Evolutionary conservation across 2,797 vertebrate species (phyloP).

Genomic region (Synanceia verrucosa): DNA sequence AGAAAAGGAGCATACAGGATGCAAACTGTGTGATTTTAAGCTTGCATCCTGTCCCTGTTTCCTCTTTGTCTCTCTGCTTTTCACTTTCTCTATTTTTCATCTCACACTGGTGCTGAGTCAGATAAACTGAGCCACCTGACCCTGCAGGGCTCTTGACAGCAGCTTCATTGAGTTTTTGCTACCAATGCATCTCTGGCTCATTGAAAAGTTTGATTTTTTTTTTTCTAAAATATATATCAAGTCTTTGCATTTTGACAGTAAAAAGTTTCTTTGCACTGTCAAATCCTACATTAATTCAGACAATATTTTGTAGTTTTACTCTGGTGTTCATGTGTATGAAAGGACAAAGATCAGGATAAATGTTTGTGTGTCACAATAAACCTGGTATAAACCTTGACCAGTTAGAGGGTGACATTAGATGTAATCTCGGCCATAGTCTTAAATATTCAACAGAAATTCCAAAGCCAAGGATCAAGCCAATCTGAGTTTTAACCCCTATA

Average conservation of each 20-base stretch:
- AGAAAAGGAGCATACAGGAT: not conserved
- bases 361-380: not conserved
- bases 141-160: conserved; percentile 37
- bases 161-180: conserved; percentile 28
- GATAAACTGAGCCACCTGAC: conserved; percentile 39
- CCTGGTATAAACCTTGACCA: not conserved
- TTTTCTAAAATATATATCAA: not conserved
- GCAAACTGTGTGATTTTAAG: conserved; percentile 3
- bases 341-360: not conserved
- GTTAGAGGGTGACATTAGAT: not conserved
- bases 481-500: not conserved
- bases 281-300: not conserved
- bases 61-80: not conserved
- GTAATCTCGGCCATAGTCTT: not conserved
- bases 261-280: not conserved
- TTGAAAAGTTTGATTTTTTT: conserved; percentile 10
- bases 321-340: not conserved
- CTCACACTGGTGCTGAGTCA: conserved; percentile 47
- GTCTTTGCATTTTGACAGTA: not conserved
- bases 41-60: conserved; percentile 4
- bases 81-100: not conserved
- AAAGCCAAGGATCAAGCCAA: not conserved
- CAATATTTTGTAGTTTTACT: not conserved
- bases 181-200: not conserved
- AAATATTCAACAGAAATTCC: not conserved